Conservation (phyloP, 2,113 vertebrate genomes). For the Cololabis saira region DNA sequence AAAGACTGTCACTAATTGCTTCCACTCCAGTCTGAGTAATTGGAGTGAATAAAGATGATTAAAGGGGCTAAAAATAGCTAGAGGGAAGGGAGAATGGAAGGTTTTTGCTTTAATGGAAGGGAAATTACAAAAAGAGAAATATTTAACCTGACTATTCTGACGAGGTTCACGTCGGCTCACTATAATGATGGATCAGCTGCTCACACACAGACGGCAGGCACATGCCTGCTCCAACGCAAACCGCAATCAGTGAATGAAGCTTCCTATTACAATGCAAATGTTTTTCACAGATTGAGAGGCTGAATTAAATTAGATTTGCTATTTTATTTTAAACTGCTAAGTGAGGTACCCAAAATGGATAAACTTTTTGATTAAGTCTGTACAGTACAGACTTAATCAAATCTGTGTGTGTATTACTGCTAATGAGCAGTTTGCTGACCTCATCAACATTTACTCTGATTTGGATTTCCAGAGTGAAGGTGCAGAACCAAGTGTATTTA, state of each 20-base stretch:
- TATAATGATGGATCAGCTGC: slow-evolving; percentile 61
- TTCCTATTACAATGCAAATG: neutral
- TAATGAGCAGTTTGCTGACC: no score
- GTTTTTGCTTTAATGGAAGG: slow-evolving; percentile 57
- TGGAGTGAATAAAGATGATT: slow-evolving; percentile 84
- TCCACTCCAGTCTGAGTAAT: slow-evolving; percentile 80
- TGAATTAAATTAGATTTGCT: no score
- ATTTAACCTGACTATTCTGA: slow-evolving; percentile 58
- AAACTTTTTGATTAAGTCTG: no score
- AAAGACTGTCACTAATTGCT: slow-evolving; percentile 78
- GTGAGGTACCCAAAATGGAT: neutral
- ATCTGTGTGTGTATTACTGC: no score
- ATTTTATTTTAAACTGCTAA: neutral
- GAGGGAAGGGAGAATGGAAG: slow-evolving; percentile 52
- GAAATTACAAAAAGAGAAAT: slow-evolving; percentile 50
- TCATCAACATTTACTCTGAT: no score
- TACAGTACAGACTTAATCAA: no score
- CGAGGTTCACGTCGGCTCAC: slow-evolving; percentile 53
- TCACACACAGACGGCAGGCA: slow-evolving; percentile 3
- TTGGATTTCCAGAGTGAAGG: no score
- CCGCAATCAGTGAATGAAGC: neutral
- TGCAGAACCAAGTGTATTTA: no score
- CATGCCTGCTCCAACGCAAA: slow-evolving; percentile 5
- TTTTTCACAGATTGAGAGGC: neutral
- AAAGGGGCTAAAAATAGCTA: slow-evolving; percentile 81